These are phyloP conservation scores for Drosophila kohkoa DNA, from an alignment of 1,140 invertebrate species.

Conservation along the genomic window DNA sequence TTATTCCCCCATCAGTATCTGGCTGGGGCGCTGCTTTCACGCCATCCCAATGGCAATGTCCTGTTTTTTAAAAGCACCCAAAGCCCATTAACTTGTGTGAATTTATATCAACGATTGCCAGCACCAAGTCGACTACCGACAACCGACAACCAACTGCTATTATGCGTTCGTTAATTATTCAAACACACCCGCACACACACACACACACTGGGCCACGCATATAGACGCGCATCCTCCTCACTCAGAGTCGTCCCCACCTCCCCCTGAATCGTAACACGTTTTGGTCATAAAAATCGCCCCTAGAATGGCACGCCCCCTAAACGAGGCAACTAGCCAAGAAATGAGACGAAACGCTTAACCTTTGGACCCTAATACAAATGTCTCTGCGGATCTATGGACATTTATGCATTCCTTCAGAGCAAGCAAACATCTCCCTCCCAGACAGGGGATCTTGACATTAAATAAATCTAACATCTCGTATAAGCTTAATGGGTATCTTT, in stretches of 20 bases:
- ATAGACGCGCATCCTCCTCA: constrained; percentile 9
- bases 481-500: constrained; percentile 78
- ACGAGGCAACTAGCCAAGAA: constrained; percentile 65
- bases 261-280: constrained; percentile 58
- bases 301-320: constrained; percentile 65
- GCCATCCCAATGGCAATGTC: constrained; percentile 1
- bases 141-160: constrained; percentile 55
- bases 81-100: constrained; percentile 78
- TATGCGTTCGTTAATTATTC: constrained; percentile 83
- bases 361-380: constrained; percentile 54
- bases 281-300: constrained; percentile 75
- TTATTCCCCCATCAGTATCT: constrained; percentile 18
- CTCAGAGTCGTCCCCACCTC: background rate
- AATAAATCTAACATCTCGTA: constrained; percentile 78
- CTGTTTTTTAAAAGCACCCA: constrained; percentile 75
- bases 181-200: constrained; percentile 57
- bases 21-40: background rate
- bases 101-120: constrained; percentile 78
- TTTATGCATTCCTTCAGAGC: constrained; percentile 59
- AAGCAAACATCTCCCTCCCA: background rate
- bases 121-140: constrained; percentile 23
- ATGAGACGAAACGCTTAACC: constrained; percentile 59
- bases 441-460: constrained; percentile 72
- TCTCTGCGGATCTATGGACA: constrained; percentile 64
- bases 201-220: constrained; percentile 24